Base-by-base conservation (phyloP, 1,140 invertebrate species). In the Sinonovacula constricta region DNA sequence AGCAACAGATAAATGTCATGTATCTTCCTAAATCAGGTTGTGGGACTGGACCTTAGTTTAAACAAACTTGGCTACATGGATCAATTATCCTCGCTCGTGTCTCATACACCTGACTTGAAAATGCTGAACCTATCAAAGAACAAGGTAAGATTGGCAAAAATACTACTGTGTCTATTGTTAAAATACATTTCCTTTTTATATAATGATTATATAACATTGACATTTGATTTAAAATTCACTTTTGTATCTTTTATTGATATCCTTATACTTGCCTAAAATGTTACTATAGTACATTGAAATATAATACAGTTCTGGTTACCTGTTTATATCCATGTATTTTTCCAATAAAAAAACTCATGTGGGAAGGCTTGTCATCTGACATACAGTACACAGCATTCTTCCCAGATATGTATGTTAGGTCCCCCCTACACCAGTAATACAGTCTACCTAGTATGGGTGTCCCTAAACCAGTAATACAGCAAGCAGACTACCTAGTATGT, bases 41-140 rank as follows among this genome's bases (percentile, higher is more conserved):
- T 94, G 86, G 94, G 94, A 0, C 88, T 98, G 7, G 95, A 97
- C 92, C 91, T 98, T 1, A 94, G 95, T 87, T 94, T 95, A 51
- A 98, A 98, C 88, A 95, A 94, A 88, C 88, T 98, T 0, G 89
- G 93, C 79, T 91, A 92, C 12, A 90, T 97, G 36, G 94, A 95
- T 57, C 93, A 93, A 74, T 90, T 97, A 45, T 93, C 92, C 78
- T 89, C 92, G 2, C 81, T 96, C 5, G 88, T 91, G 5, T 91
- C 92, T 26, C 95, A 94, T 74, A 92, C 96, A 74, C 93, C 94
- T 5, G 93, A 94, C 82, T 89, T 98, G 2, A 96, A 95, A 87
- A 94, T 95, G 69, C 91, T 98, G 2, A 94, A 97, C 88, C 88
- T 98, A 74, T 94, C 93, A 3, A 94, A 96, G 81, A 98, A 98